Base-by-base conservation (phyloP, 1,140 invertebrate species). In the Aphidius ervi region DNA sequence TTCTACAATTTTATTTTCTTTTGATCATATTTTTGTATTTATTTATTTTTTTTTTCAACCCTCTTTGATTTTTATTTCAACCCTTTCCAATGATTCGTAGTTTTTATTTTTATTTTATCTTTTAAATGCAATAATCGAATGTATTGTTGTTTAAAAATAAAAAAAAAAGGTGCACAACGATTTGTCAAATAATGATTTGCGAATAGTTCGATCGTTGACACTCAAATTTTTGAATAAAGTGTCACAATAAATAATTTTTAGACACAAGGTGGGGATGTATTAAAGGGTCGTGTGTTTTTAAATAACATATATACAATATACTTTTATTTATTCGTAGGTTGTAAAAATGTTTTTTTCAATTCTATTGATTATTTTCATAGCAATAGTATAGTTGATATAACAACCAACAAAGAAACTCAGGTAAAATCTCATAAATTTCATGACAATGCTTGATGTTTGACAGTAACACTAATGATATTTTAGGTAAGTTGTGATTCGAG, bases 381-480 rank as follows among this genome's bases (percentile, higher is more conserved):
- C 4, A 1, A 31, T 4, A 31, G 2, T 31, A 31, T 31, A 31
- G 16, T 16, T 16, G 16, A 16, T 16, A 16, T 16, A 16, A 16
- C 16, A 31, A 31, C 3, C 41, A 45, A 58, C 39, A 46, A 39
- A 23, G 50, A n/a, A 45, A 50, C 50, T 60, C 68, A 70, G 70
- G 68, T 71, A 72, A 67, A 69, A 62, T 42, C 39, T 63, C 68
- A 63, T 71, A 71, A 74, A 73, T 73, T 67, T 63, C 37, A 40
- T 58, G 63, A 70, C 70, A 71, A 71, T 71, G 64, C 57, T 46
- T 52, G 58, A 52, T 71, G 67, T 72, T 73, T 73, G 71, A 72
- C 73, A 64, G 64, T 63, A 65, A 70, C 69, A 67, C 67, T 74
- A 74, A 74, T 74, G 72, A 74, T 55, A 23, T 49, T 42, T 59